Conservation (phyloP, 2,797 vertebrate species). For the Sternarchorhynchus goeldii region DNA sequence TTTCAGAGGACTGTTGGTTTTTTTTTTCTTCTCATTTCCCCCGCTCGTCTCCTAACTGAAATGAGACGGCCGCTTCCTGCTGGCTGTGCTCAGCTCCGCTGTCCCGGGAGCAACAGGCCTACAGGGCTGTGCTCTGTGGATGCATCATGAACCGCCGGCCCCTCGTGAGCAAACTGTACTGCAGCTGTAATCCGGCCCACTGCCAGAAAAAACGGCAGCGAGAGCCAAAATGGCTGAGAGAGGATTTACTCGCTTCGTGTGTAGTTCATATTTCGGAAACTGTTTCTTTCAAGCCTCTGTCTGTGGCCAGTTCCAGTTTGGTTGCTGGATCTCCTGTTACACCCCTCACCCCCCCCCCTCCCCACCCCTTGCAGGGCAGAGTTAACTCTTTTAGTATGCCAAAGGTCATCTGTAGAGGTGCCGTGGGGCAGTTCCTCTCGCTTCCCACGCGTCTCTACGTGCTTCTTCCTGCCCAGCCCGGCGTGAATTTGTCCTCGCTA, state of each 20-base stretch:
- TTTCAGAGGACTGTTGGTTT: not conserved
- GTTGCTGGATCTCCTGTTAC: not conserved
- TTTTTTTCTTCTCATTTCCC: too few relatives aligned
- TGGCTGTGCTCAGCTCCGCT: too few relatives aligned
- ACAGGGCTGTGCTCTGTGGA: too few relatives aligned
- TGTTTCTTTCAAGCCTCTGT: not conserved
- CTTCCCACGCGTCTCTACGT: too few relatives aligned
- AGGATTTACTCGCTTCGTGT: constrained; percentile 10
- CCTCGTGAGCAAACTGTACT: too few relatives aligned
- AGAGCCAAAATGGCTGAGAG: not conserved
- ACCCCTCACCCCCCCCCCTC: not conserved
- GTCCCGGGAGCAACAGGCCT: too few relatives aligned
- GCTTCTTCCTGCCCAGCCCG: too few relatives aligned
- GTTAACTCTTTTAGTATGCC: constrained; percentile 20
- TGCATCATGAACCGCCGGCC: too few relatives aligned
- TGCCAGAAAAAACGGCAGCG: not conserved
- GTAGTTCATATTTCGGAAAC: constrained; percentile 4
- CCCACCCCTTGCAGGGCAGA: too few relatives aligned
- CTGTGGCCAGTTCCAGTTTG: not conserved
- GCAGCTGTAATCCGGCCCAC: not conserved
- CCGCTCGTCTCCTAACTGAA: not conserved
- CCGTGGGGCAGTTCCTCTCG: constrained; percentile 2
- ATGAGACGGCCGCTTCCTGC: too few relatives aligned
- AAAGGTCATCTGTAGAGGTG: constrained; percentile 38
- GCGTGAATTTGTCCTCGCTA: not conserved